These are phyloP conservation scores for Phrynosoma blainvillii DNA, from an alignment of 2,113 vertebrate genomes.

Conservation along the genomic window DNA sequence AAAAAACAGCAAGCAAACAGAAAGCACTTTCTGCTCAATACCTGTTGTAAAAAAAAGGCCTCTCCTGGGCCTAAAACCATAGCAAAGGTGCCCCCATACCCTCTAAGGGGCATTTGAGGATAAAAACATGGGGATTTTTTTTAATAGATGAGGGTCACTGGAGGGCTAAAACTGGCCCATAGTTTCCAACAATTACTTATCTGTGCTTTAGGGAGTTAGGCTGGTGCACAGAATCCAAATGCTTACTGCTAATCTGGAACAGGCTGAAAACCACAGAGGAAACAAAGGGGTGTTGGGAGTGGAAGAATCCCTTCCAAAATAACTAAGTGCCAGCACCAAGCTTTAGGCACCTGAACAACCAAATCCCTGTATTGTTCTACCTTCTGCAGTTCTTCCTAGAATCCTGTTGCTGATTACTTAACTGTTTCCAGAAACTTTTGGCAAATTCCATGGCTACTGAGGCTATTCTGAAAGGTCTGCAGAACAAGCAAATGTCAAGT, in stretches of 20 bases:
- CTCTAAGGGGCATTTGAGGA: too few relatives aligned
- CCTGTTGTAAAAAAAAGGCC: too few relatives aligned
- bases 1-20: too few relatives aligned
- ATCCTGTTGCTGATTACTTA: not conserved
- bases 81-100: too few relatives aligned
- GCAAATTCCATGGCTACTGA: too few relatives aligned
- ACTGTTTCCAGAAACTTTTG: not conserved
- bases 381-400: accelerated
- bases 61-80: too few relatives aligned
- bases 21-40: too few relatives aligned
- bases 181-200: not conserved
- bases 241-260: not conserved
- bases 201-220: not conserved
- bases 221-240: too few relatives aligned
- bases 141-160: too few relatives aligned
- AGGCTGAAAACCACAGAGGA: not conserved
- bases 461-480: not conserved
- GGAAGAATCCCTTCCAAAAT: not conserved
- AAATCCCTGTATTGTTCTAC: not conserved
- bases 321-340: not conserved
- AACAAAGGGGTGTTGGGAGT: not conserved
- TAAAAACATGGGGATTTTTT: too few relatives aligned
- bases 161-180: too few relatives aligned
- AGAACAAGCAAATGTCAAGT: not conserved
- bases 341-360: too few relatives aligned